These are phyloP conservation scores for Cheirogaleus medius DNA, from an alignment of 2,113 vertebrate species.

Conservation along the genomic window DNA sequence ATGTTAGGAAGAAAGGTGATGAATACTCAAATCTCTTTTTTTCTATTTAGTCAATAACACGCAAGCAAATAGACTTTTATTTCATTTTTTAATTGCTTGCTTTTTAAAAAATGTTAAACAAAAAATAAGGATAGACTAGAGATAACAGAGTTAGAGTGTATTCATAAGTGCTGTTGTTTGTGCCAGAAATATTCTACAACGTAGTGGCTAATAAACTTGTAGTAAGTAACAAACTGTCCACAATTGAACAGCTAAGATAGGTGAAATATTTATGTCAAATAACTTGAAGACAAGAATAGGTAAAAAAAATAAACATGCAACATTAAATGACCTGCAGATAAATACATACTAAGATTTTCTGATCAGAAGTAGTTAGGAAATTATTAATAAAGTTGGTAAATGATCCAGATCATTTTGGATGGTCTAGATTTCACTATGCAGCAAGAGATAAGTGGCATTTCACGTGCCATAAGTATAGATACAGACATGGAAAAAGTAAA, in stretches of 20 bases:
- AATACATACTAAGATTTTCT: neutral
- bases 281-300: neutral
- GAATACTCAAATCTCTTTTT: neutral
- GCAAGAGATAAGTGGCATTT: neutral
- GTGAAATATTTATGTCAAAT: neutral
- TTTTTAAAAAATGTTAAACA: neutral
- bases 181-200: neutral
- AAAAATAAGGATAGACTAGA: neutral
- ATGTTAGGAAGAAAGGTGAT: neutral
- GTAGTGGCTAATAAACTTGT: neutral
- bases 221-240: neutral
- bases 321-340: neutral
- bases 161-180: neutral
- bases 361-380: neutral
- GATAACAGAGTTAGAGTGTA: neutral
- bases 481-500: neutral
- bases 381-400: neutral
- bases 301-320: neutral
- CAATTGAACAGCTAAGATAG: neutral
- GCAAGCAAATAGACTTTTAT: neutral
- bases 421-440: neutral
- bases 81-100: neutral
- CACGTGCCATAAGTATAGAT: neutral
- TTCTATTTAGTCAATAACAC: neutral
- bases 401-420: neutral